A percentile compares a stretch with the other conserved stretches of the same genome.
phyloP scores from a whole-genome alignment of 2,797 vertebrate species.

The Enteromius mattozi region DNA sequence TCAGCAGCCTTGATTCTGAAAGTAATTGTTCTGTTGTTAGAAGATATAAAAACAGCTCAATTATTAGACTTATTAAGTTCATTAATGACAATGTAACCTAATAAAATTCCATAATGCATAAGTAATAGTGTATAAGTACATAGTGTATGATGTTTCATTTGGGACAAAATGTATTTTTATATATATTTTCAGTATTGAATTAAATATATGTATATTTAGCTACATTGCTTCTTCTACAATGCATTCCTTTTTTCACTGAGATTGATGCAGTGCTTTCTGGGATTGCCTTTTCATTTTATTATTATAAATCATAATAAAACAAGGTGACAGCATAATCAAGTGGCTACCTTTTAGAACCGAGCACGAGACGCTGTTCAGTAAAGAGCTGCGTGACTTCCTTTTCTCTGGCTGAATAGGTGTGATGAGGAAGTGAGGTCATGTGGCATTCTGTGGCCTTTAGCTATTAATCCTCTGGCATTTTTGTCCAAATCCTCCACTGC shows the following conservation, averaged over 20 bases:
- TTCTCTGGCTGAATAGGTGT: constrained; percentile 26
- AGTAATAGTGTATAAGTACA: neutral
- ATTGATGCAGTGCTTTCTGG: neutral
- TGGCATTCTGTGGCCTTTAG: constrained; percentile 18
- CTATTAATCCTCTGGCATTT: constrained; percentile 20
- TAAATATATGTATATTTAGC: neutral
- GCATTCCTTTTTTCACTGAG: neutral
- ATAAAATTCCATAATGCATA: neutral
- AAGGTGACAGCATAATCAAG: neutral
- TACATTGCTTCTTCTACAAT: neutral
- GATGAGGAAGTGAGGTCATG: constrained; percentile 33
- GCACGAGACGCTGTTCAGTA: neutral
- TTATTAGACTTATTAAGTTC: too few relatives aligned
- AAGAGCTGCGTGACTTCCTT: constrained; percentile 10
- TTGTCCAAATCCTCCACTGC: constrained; percentile 3
- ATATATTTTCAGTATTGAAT: neutral
- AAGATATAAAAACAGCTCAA: neutral
- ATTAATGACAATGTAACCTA: neutral
- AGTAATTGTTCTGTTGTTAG: neutral
- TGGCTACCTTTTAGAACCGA: constrained; percentile 8
- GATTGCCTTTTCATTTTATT: neutral
- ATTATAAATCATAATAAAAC: neutral
- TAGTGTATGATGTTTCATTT: neutral
- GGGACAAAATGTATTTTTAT: neutral
- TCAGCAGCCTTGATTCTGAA: neutral